phyloP scores from a whole-genome alignment of 2,797 vertebrate genomes.

The Sebastes taczanowskii region DNA sequence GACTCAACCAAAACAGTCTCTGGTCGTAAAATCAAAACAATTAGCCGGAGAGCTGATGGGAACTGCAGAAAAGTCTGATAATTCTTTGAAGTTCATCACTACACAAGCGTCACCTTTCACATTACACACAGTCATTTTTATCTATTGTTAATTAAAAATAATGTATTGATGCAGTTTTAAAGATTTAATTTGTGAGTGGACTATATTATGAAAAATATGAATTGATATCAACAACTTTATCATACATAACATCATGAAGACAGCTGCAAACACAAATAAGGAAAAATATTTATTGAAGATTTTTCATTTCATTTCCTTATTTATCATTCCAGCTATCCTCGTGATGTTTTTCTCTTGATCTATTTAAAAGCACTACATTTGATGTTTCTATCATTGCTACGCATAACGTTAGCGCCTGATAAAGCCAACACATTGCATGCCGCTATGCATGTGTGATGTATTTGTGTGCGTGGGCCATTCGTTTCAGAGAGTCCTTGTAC shows the following conservation, averaged over 20 bases:
- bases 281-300: background rate
- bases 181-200: too few species aligned
- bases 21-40: too few species aligned
- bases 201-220: background rate
- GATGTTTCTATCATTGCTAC: conserved; percentile 5
- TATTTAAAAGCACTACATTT: background rate
- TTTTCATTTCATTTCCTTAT: background rate
- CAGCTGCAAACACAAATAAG: background rate
- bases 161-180: background rate
- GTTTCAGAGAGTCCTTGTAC: background rate
- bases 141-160: background rate
- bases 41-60: too few species aligned
- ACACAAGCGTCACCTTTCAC: too few species aligned
- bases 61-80: too few species aligned
- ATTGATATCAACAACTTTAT: background rate
- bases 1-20: too few species aligned
- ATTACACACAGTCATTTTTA: background rate
- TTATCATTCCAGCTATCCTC: background rate
- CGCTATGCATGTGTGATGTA: background rate
- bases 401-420: background rate
- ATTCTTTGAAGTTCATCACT: too few species aligned
- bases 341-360: background rate
- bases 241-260: background rate
- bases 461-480: background rate
- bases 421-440: background rate